Percentiles rank a stretch among this genome's conserved stretches.
Conservation (phyloP, 2,888 invertebrate genomes). For the Flexamia atlantica region DNA sequence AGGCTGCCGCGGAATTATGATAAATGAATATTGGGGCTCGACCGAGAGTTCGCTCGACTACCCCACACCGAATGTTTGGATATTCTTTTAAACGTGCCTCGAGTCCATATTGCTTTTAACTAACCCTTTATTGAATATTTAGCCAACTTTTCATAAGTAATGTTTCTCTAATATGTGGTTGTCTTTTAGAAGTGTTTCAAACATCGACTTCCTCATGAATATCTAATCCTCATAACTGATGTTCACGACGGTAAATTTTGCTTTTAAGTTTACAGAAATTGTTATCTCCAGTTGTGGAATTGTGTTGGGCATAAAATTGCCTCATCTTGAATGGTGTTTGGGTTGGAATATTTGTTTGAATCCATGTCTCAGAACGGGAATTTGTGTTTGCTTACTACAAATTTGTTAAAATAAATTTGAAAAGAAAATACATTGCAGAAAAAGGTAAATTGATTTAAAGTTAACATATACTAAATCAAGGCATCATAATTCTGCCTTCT, state of each 20-base stretch:
- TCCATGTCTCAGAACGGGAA: too few relatives aligned
- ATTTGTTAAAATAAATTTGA: too few relatives aligned
- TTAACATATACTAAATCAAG: too few relatives aligned
- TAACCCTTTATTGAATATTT: slow-evolving; percentile 51
- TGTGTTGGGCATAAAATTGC: too few relatives aligned
- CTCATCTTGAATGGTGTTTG: too few relatives aligned
- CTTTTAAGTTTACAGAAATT: background rate
- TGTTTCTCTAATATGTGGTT: background rate
- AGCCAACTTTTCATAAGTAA: slow-evolving; percentile 36
- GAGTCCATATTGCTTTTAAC: slow-evolving; percentile 18
- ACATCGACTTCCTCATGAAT: background rate
- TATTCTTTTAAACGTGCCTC: slow-evolving; percentile 21
- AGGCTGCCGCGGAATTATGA: slow-evolving; percentile 26
- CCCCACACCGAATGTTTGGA: background rate
- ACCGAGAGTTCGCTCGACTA: background rate
- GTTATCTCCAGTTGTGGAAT: too few relatives aligned
- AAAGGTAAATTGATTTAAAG: too few relatives aligned
- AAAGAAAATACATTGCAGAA: too few relatives aligned
- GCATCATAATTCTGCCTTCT: too few relatives aligned
- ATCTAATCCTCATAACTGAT: background rate
- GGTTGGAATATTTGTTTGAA: too few relatives aligned
- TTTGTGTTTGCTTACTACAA: too few relatives aligned
- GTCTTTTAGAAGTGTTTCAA: background rate
- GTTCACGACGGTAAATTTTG: background rate
- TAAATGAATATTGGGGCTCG: slow-evolving; percentile 49